phyloP scores from a whole-genome alignment of 2,888 invertebrate genomes.

The Lomographa bimaculata region DNA sequence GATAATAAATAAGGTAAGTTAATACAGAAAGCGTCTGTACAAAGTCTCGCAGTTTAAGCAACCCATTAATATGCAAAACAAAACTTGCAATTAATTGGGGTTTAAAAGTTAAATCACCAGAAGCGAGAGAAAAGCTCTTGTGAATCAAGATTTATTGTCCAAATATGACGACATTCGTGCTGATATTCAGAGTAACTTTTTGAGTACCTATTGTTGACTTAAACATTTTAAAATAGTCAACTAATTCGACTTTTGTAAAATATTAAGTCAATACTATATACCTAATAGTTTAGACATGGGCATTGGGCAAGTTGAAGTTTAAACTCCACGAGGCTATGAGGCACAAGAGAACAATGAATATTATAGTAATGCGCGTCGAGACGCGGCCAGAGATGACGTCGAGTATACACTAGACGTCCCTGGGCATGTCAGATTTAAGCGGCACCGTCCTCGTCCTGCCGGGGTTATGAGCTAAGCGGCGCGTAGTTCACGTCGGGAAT shows the following conservation, averaged over 20 bases:
- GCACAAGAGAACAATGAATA: slow-evolving; percentile 6
- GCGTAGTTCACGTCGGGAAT: slow-evolving; percentile 65
- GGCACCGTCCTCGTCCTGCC: slow-evolving; percentile 29
- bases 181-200: no score
- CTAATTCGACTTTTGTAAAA: no score
- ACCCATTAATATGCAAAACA: slow-evolving; percentile 67
- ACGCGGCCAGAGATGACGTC: slow-evolving; percentile 30
- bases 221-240: no score
- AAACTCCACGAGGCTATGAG: no score
- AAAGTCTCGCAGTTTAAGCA: slow-evolving; percentile 42
- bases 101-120: slow-evolving; percentile 57
- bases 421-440: slow-evolving; percentile 38
- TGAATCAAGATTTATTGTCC: slow-evolving; percentile 50
- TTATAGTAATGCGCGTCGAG: not conserved
- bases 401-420: slow-evolving; percentile 39
- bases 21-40: slow-evolving; percentile 22
- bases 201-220: no score
- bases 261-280: no score
- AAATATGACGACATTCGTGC: slow-evolving; percentile 47
- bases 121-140: slow-evolving; percentile 47
- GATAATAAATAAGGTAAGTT: no score
- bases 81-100: slow-evolving; percentile 63
- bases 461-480: slow-evolving; percentile 65
- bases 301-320: no score
- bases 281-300: no score